Conservation (phyloP, 23 tunicate genomes). For the Oikopleura dioica region DNA sequence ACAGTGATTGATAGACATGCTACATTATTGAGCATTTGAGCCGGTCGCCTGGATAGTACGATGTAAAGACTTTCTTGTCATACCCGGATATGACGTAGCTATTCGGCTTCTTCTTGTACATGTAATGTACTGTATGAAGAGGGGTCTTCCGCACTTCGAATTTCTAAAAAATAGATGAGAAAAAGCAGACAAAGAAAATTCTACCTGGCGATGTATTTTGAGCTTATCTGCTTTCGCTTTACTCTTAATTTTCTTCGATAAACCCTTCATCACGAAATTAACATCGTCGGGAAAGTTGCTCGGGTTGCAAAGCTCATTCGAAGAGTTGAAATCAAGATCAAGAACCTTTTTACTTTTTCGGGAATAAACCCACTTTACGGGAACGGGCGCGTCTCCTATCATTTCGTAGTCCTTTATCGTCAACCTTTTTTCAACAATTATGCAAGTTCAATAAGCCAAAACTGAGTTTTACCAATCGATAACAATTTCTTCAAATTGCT, state of each 20-base stretch:
- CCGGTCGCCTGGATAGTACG: slow-evolving; percentile 11
- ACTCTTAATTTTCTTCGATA: background rate
- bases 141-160: slow-evolving; percentile 4
- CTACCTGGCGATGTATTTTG: background rate
- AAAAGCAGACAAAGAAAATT: background rate
- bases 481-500: background rate
- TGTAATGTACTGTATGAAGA: background rate
- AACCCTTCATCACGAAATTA: background rate
- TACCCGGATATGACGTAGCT: background rate
- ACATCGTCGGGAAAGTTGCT: too few species aligned
- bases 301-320: background rate
- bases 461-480: background rate
- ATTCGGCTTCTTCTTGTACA: slow-evolving; percentile 2
- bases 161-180: background rate
- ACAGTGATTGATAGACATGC: too few species aligned
- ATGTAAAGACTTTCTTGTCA: slow-evolving; percentile 8
- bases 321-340: background rate
- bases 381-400: slow-evolving; percentile 3
- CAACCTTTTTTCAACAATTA: background rate
- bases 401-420: background rate
- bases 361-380: background rate
- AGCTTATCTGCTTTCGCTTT: background rate
- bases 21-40: too few species aligned
- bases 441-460: background rate
- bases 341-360: background rate